These are phyloP conservation scores for Planococcus citri DNA, from an alignment of 1,140 invertebrate genomes.

Conservation along the genomic window DNA sequence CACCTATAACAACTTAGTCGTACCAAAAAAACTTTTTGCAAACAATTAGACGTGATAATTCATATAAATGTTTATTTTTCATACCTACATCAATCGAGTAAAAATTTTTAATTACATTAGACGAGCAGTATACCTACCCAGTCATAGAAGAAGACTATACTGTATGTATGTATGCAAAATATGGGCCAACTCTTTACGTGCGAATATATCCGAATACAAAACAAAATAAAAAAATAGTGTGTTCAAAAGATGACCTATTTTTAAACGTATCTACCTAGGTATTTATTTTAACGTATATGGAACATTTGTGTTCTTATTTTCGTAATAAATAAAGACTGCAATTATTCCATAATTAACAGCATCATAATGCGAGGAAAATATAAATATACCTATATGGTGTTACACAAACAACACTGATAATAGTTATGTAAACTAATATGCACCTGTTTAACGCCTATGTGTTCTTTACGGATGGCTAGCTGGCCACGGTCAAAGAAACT, in stretches of 20 bases:
- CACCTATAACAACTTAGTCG: no score
- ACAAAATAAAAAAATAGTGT: not conserved
- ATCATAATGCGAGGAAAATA: not conserved
- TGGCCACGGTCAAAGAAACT: not conserved
- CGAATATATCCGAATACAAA: not conserved
- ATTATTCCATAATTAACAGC: slow-evolving; percentile 8
- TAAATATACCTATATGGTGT: no score
- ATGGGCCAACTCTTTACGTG: no score
- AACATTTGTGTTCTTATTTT: not conserved
- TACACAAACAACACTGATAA: not conserved
- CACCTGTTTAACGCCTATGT: not conserved
- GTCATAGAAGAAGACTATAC: no score
- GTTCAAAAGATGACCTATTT: slow-evolving; percentile 3
- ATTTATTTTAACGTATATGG: not conserved
- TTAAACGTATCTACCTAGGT: no score
- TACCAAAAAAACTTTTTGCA: no score
- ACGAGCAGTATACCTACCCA: no score
- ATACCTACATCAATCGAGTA: no score
- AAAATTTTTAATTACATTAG: no score
- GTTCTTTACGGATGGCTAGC: not conserved
- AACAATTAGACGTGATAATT: no score
- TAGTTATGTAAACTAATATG: not conserved
- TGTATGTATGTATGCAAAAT: not conserved
- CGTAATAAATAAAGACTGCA: slow-evolving; percentile 3
- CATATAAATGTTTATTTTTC: no score